Conservation (phyloP, 2,888 invertebrate genomes). For the Scaptomyza reducta region DNA sequence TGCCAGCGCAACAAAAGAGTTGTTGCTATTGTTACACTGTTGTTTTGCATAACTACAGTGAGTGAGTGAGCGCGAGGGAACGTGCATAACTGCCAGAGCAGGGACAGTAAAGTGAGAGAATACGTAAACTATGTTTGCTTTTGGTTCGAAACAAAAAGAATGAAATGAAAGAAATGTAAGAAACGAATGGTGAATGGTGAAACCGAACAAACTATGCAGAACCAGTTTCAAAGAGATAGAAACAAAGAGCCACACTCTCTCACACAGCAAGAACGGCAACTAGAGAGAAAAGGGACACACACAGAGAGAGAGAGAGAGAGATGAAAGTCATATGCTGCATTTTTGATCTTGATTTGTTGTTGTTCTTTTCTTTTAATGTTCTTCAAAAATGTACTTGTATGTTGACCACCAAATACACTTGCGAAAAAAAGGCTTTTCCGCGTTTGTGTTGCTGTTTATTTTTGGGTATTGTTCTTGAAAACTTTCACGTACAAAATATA, state of each 20-base stretch:
- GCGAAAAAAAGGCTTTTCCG: neutral
- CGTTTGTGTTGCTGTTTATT: conserved; percentile 6
- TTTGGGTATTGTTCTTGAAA: conserved; percentile 7
- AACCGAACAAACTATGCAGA: conserved; percentile 43
- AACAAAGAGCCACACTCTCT: conserved; percentile 7
- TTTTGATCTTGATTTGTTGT: conserved; percentile 57
- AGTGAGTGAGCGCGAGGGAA: neutral
- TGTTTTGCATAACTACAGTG: conserved; percentile 48
- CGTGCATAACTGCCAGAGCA: conserved; percentile 2
- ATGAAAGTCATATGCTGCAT: conserved; percentile 62
- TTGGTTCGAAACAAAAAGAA: conserved; percentile 31
- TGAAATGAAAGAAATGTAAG: conserved; percentile 44
- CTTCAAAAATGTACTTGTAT: no score
- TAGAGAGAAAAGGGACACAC: conserved; percentile 1
- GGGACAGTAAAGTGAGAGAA: conserved; percentile 12
- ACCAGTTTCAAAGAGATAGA: conserved; percentile 48
- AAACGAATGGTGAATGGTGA: conserved; percentile 54
- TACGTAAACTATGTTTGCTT: conserved; percentile 48
- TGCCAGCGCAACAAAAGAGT: conserved; percentile 28
- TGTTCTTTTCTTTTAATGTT: conserved; percentile 19
- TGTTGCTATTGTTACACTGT: conserved; percentile 52
- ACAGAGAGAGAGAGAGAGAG: neutral
- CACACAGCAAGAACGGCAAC: conserved; percentile 4
- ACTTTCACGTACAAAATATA: conserved; percentile 21
- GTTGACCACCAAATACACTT: conserved; percentile 4